phyloP scores from a whole-genome alignment of 2,888 invertebrate species.

The Zhengitettix transpicula region DNA sequence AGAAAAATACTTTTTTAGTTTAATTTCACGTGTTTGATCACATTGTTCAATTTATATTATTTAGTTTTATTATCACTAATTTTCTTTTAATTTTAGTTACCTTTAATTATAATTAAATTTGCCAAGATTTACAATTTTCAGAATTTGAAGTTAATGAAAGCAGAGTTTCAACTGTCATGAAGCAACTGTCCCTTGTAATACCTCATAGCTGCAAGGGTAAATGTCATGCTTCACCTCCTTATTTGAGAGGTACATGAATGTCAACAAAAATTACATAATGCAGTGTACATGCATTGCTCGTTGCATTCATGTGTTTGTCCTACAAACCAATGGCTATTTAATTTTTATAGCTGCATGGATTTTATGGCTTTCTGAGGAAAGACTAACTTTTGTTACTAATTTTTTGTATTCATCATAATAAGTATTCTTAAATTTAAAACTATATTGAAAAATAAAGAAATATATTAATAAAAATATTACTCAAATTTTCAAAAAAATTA shows the following conservation, averaged over 20 bases:
- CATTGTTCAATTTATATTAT: no score
- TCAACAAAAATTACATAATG: slow-evolving; percentile 12
- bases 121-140: slow-evolving; percentile 21
- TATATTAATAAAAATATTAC: no score
- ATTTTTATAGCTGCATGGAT: background rate
- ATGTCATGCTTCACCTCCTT: slow-evolving; percentile 51
- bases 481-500: no score
- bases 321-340: background rate
- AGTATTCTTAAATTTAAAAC: no score
- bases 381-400: background rate
- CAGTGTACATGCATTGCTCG: background rate
- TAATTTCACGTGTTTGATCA: no score
- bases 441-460: no score
- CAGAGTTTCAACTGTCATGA: slow-evolving; percentile 28
- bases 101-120: background rate
- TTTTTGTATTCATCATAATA: no score
- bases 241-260: slow-evolving; percentile 46
- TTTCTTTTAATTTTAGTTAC: no score
- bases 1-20: no score
- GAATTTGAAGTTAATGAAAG: slow-evolving; percentile 24
- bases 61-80: no score
- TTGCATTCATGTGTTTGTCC: background rate
- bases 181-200: slow-evolving; percentile 41
- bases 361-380: background rate
- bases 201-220: slow-evolving; percentile 55